Conservation (phyloP, 2,113 vertebrate species). For the Coreoperca whiteheadi region DNA sequence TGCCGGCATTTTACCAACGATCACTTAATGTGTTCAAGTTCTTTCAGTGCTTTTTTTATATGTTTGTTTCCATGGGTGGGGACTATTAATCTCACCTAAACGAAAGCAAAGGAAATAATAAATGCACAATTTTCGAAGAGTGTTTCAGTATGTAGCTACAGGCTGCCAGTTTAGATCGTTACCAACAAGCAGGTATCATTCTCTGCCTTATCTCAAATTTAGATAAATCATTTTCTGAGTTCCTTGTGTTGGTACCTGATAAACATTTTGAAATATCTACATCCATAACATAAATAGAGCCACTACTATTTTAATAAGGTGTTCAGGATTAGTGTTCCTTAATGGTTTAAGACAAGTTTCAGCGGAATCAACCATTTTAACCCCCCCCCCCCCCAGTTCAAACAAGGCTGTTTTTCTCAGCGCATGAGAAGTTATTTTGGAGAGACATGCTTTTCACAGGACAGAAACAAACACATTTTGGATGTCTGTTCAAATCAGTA, state of each 20-base stretch:
- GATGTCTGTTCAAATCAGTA: too few relatives aligned
- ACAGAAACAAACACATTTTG: neutral
- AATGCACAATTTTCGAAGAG: neutral
- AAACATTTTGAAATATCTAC: neutral
- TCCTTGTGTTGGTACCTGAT: too few relatives aligned
- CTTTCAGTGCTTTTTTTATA: neutral
- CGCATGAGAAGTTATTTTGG: too few relatives aligned
- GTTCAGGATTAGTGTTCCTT: neutral
- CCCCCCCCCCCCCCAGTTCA: too few relatives aligned
- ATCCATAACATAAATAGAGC: neutral
- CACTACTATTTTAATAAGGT: neutral
- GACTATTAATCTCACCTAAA: neutral
- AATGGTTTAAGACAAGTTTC: neutral
- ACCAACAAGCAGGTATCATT: too few relatives aligned
- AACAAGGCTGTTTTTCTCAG: too few relatives aligned
- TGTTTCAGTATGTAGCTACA: neutral
- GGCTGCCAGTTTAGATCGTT: neutral
- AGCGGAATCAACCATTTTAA: neutral
- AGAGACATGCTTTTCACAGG: neutral
- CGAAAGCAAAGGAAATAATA: too few relatives aligned
- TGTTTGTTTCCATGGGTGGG: neutral
- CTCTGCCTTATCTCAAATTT: too few relatives aligned
- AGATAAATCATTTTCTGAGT: too few relatives aligned
- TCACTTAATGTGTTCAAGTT: neutral
- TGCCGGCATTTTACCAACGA: neutral